Conservation (phyloP, 2,888 invertebrate species). For the Oligia latruncula region DNA sequence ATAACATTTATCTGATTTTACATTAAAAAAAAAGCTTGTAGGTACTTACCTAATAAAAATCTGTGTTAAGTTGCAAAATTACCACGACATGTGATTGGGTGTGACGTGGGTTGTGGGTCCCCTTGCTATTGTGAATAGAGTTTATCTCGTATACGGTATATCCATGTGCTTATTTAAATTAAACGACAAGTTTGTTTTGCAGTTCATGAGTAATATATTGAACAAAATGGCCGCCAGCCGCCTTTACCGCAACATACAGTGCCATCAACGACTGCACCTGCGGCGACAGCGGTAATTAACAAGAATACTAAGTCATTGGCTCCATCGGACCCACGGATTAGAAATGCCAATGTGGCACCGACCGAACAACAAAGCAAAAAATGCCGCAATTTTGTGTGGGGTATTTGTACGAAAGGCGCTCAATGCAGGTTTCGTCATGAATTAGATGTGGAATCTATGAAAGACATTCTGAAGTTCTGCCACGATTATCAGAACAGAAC, state of each 20-base stretch:
- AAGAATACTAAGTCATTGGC: constrained; percentile 37
- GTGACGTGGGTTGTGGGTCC: neutral
- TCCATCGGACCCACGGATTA: constrained; percentile 67
- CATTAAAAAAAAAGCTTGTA: too few relatives aligned
- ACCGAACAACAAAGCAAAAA: constrained; percentile 61
- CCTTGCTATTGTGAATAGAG: neutral
- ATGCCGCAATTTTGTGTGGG: constrained; percentile 84
- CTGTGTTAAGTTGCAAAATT: neutral
- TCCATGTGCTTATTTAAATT: neutral
- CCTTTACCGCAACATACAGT: constrained; percentile 70
- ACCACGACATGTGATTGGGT: neutral
- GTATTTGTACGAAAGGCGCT: constrained; percentile 78
- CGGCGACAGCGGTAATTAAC: constrained; percentile 20
- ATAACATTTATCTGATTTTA: neutral
- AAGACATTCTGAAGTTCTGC: constrained; percentile 81
- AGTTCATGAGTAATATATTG: constrained; percentile 55
- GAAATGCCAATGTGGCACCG: constrained; percentile 48
- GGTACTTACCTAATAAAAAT: neutral
- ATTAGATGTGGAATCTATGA: constrained; percentile 80
- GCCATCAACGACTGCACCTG: constrained; percentile 60
- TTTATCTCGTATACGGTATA: neutral
- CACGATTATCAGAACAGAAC: constrained; percentile 83
- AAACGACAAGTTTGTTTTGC: constrained; percentile 29
- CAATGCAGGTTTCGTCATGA: constrained; percentile 81
- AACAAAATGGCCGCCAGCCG: constrained; percentile 80